phyloP scores from a whole-genome alignment of 2,113 vertebrate species.

The Paraplagusia blochii region DNA sequence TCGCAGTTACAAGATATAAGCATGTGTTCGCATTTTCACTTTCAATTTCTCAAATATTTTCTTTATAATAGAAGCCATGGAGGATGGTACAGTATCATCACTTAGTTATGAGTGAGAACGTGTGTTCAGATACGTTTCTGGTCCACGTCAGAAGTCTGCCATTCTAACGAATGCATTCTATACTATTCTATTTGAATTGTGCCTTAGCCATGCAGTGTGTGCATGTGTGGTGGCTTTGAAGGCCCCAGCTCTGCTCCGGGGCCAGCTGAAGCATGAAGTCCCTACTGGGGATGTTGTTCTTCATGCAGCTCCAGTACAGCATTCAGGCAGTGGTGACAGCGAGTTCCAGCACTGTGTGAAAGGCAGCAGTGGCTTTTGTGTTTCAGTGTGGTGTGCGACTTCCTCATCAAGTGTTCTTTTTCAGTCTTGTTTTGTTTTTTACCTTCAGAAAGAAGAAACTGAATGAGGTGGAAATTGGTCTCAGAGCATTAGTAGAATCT shows the following conservation, averaged over 20 bases:
- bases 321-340: not conserved
- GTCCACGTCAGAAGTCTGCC: not conserved
- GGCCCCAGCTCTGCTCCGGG: conserved; percentile 13
- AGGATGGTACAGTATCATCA: too few species aligned
- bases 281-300: conserved; percentile 8
- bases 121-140: not conserved
- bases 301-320: conserved; percentile 18
- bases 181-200: not conserved
- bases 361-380: not conserved
- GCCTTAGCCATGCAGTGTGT: not conserved
- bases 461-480: not conserved
- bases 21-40: too few species aligned
- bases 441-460: not conserved
- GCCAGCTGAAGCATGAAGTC: conserved; percentile 21
- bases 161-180: too few species aligned
- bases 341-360: not conserved
- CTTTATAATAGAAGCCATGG: too few species aligned
- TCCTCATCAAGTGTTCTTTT: not conserved
- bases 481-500: too few species aligned
- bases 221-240: not conserved
- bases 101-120: too few species aligned
- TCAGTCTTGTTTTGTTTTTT: not conserved
- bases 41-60: too few species aligned
- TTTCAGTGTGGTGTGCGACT: not conserved
- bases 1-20: too few species aligned